A percentile compares a stretch with the other conserved stretches of the same genome.
Conservation (phyloP, 2,888 invertebrate genomes). For the Xestia xanthographa region DNA sequence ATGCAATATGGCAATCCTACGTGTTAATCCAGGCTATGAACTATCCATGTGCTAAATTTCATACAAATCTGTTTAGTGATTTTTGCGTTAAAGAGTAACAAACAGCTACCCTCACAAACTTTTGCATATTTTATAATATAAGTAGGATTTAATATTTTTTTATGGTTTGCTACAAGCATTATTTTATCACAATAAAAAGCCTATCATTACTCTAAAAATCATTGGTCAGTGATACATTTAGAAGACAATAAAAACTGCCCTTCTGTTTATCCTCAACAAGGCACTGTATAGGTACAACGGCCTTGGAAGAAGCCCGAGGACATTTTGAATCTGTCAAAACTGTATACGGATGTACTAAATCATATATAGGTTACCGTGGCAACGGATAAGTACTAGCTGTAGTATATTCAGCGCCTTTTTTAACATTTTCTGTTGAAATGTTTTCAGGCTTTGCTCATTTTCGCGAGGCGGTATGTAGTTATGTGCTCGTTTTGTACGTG, state of each 20-base stretch:
- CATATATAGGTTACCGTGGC: conserved; percentile 32
- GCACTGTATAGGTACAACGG: conserved; percentile 33
- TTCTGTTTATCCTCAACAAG: conserved; percentile 33
- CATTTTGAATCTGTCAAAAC: conserved; percentile 62
- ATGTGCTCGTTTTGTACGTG: neutral
- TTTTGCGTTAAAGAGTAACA: too few species aligned
- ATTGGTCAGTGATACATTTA: neutral
- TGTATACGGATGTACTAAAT: conserved; percentile 53
- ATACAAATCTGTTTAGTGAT: too few species aligned
- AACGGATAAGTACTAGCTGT: conserved; percentile 18
- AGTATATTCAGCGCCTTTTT: conserved; percentile 9
- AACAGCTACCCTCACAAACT: too few species aligned
- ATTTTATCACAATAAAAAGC: neutral
- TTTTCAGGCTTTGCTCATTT: conserved; percentile 6
- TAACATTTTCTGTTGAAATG: neutral
- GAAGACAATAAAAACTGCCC: conserved; percentile 11
- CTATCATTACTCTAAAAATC: neutral
- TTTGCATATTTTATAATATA: too few species aligned
- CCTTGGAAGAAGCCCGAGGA: conserved; percentile 55
- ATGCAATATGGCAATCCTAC: too few species aligned
- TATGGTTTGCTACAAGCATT: neutral
- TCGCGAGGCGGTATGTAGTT: neutral
- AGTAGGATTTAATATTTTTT: too few species aligned
- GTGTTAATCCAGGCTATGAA: too few species aligned
- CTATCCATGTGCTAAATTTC: too few species aligned